A percentile compares a stretch with the other conserved stretches of the same genome.
Conservation (phyloP, 2,888 invertebrate species). For the Sphaeridia pumilis region DNA sequence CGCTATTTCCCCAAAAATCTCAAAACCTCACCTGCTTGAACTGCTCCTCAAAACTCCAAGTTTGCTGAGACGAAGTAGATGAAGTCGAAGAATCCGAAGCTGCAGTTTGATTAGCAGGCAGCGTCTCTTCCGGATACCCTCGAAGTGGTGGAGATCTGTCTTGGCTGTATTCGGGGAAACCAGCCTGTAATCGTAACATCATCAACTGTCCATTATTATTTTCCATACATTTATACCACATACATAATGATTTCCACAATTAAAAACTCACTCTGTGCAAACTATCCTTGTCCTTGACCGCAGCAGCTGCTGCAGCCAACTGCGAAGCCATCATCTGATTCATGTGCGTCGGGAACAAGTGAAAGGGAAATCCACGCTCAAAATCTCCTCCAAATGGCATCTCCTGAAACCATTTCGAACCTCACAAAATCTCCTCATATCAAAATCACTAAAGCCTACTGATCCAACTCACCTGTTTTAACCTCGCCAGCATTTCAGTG, state of each 20-base stretch:
- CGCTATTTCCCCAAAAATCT: too few relatives aligned
- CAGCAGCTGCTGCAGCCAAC: slow-evolving; percentile 35
- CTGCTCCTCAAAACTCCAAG: slow-evolving; percentile 98
- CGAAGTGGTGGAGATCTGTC: slow-evolving; percentile 35
- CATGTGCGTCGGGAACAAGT: slow-evolving; percentile 30
- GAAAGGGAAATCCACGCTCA: slow-evolving; percentile 28
- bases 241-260: too few relatives aligned
- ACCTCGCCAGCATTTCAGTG: slow-evolving; percentile 34
- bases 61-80: slow-evolving; percentile 55
- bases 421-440: too few relatives aligned
- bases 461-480: slow-evolving; percentile 36
- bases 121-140: slow-evolving; percentile 31
- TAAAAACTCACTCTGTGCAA: slow-evolving; percentile 17
- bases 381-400: slow-evolving; percentile 30
- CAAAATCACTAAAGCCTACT: too few relatives aligned
- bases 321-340: slow-evolving; percentile 35
- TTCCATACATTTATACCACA: too few relatives aligned
- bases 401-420: slow-evolving; percentile 25
- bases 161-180: slow-evolving; percentile 27
- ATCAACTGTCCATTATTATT: too few relatives aligned
- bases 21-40: slow-evolving; percentile 99
- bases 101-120: slow-evolving; percentile 34
- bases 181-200: too few relatives aligned
- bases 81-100: slow-evolving; percentile 49
- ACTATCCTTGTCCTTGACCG: slow-evolving; percentile 23